Base-by-base conservation (phyloP, 2,888 invertebrate genomes). In the Archips crataeganus region DNA sequence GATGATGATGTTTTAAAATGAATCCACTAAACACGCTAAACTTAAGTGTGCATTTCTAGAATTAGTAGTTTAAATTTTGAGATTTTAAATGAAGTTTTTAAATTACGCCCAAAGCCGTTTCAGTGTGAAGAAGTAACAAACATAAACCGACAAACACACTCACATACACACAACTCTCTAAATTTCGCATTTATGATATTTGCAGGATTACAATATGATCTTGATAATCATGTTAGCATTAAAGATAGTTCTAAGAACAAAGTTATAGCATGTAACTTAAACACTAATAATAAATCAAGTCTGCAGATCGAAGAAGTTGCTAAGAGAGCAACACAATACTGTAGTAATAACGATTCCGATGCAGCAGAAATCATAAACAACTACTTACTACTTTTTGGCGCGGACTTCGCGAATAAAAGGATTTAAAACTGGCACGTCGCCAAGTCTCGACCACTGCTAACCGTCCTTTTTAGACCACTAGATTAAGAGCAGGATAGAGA, bases 331-430 rank as follows among this genome's bases (percentile, higher is more conserved):
- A 63, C 49, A 45, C 62, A 54, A 42, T 63, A 34, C 23, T 36
- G n/a, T 15, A 42, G 49, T 49, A 60, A 66, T 65, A 39, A 39
- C 60, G 51, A 71, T 65, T 51, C 23, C 65, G 39, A 62, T 62
- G 69, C 49, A 65, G 65, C 65, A 65, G 42, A 61, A 60, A 51
- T 71, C 65, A 66, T 71, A 71, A 71, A 71, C 65, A 71, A 65
- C 42, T 39, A 32, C 42, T 71, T 57, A 10, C 11, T 45, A 70
- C 61, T 61, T 71, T 71, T 64, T 71, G 71, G 23, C 65, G 65
- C 42, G 65, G 64, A 39, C 61, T 2, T 49, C 15, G 60, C 66
- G 49, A 54, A 71, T 61, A 71, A 71, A 71, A 67, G 71, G 71
- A 71, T 71, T 45, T 10, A 39, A 34, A 67, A 11, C 61, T 71